Base-by-base conservation (phyloP, 2,888 invertebrate species). In the Drosophila barbarae region DNA sequence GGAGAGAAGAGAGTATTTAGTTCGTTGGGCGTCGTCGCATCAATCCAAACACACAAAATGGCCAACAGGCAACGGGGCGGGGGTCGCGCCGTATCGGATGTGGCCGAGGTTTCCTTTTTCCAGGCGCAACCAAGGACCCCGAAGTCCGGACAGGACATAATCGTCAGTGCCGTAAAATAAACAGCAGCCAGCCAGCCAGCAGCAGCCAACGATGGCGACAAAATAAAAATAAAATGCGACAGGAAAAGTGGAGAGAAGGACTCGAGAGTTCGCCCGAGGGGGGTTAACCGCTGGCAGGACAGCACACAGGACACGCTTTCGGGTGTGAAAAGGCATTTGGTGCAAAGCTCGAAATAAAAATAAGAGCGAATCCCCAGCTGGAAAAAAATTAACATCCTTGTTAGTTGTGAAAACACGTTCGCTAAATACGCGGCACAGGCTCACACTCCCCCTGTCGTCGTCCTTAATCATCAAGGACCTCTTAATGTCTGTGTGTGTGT, bases 371-470 rank as follows among this genome's bases (percentile, higher is more conserved):
- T 60, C 30, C 38, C 36, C 47, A 39, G 49, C 38, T 34, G 60
- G 72, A 80, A 77, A 76, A 81, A 83, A 87, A 86, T 87, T 87
- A 86, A 87, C 87, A 86, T 80, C 87, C 84, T 86, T 87, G 85
- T 85, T 85, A 86, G 86, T 77, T 85, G 86, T 81, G 77, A 86
- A 86, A 85, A 85, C 86, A 85, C 86, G 84, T 85, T 85, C 84
- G 85, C 84, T 85, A 85, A 85, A 85, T 85, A 85, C 86, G 77
- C 77, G 81, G 46, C 46, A 65, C 83, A 78, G 79, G 71, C 79
- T 60, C 71, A 18, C 59, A 34, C 65, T 68, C 66, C 71, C 32
- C 56, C 44, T 44, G 34, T 18, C 28, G 26, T 50, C 47, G 38
- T 39, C 18, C 44, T 44, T 46, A 52, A 61, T 51, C 51, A 56